Evolutionary conservation across 2,113 vertebrate genomes (phyloP).

Genomic region (Indicator indicator): DNA sequence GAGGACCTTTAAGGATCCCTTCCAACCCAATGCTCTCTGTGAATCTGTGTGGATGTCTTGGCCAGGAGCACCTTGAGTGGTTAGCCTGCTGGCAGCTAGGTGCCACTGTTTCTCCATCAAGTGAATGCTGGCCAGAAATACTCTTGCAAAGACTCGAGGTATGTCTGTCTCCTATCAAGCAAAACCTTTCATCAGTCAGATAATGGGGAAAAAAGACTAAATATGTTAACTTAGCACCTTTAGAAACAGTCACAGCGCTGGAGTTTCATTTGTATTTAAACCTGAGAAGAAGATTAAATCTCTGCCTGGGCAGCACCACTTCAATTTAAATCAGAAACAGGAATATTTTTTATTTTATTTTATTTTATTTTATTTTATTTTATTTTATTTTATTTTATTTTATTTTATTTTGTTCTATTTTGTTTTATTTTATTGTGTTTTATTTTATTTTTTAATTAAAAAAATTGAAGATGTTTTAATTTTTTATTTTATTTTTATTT

Average conservation of each 20-base stretch:
- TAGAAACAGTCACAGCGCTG: not conserved
- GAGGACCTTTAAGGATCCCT: too few relatives aligned
- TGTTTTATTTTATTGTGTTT: not conserved
- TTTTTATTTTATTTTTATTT: too few relatives aligned
- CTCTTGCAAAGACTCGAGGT: not conserved
- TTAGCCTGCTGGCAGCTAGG: slow-evolving; percentile 9
- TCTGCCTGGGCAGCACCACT: not conserved
- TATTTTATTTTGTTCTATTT: not conserved
- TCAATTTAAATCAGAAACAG: not conserved
- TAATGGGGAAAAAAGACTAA: not conserved
- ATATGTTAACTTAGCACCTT: not conserved
- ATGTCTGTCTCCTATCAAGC: not conserved
- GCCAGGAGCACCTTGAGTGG: too few relatives aligned
- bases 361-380: not conserved
- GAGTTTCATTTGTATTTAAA: not conserved
- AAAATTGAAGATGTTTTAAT: too few relatives aligned
- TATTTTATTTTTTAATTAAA: too few relatives aligned
- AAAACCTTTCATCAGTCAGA: not conserved
- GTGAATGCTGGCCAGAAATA: fast-evolving
- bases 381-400: too few relatives aligned
- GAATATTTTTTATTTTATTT: not conserved
- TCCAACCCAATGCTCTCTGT: too few relatives aligned
- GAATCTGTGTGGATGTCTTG: too few relatives aligned
- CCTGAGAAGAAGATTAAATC: not conserved
- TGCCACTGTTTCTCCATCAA: slow-evolving; percentile 66